Base-by-base conservation (phyloP, 2,888 invertebrate genomes). In the Oligia fasciuncula region DNA sequence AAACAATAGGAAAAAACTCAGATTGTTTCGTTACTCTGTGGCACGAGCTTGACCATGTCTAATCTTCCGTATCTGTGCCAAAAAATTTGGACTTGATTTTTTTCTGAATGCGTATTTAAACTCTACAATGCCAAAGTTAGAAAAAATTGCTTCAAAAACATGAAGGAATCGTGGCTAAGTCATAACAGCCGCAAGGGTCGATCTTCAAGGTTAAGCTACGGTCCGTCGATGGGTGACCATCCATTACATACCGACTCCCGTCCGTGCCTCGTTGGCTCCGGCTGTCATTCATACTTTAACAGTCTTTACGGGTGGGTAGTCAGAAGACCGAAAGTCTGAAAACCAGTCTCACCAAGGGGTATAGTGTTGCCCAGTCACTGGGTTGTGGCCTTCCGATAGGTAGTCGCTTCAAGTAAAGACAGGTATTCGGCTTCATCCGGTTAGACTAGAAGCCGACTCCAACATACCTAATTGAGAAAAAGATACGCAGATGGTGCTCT, bases 1-100 rank as follows among this genome's bases (percentile, higher is more conserved):
- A 43, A 80, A 91, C 91, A 91, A 91, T 91, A 81, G 79, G 86
- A 81, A 86, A 87, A 86, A 87, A 79, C 73, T 79, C 60, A 69
- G 29, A 83, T 79, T 77, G 82, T 85, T 81, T 83, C 73, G 74
- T 81, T 85, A 81, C 73, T 80, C 88, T 78, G 79, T 85, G 77
- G 83, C 83, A 85, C 85, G 40, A 81, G 82, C 40, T 49, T 85
- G 80, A 73, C 87, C 88, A 84, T 90, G 84, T 80, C 88, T 83
- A 89, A 92, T 89, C 83, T 90, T 86, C 46, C 57, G 63, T 84
- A 63, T 40, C 84, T 88, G 86, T 88, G 84, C 74, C 68, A 65
- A 69, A 79, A 70, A 13, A 2, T 0, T 23, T 71, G n/a, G 23
- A 85, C 1, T 4, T 4, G 1, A 17, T 29, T 23, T 29, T 29